These are phyloP conservation scores for zebrafish (Danio rerio) DNA, from an alignment of 2,113 vertebrate genomes.

Conservation along the genomic window GRCz12tu NC_133178.1:35612001-35612500, in stretches of 20 bases:
- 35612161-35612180: too few relatives aligned
- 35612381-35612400: background rate
- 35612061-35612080: too few relatives aligned
- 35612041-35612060: too few relatives aligned
- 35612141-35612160: too few relatives aligned
- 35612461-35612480: slow-evolving; percentile 85
- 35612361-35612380: background rate
- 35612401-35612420: background rate
- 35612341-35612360: background rate
- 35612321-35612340: slow-evolving; percentile 79
- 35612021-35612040: too few relatives aligned
- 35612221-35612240: slow-evolving; percentile 76
- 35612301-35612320: slow-evolving; percentile 74
- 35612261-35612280: slow-evolving; percentile 77
- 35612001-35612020: too few relatives aligned
- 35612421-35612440: slow-evolving; percentile 51
- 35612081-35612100: too few relatives aligned
- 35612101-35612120: too few relatives aligned
- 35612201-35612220: slow-evolving; percentile 59
- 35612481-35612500: slow-evolving; percentile 86
- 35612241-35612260: slow-evolving; percentile 76
- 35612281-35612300: slow-evolving; percentile 83
- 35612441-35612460: slow-evolving; percentile 91
- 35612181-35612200: too few relatives aligned
- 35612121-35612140: too few relatives aligned